A percentile compares a stretch with the other conserved stretches of the same genome.
Conservation (phyloP, 2,113 vertebrate genomes). For the Rallus limicola region DNA sequence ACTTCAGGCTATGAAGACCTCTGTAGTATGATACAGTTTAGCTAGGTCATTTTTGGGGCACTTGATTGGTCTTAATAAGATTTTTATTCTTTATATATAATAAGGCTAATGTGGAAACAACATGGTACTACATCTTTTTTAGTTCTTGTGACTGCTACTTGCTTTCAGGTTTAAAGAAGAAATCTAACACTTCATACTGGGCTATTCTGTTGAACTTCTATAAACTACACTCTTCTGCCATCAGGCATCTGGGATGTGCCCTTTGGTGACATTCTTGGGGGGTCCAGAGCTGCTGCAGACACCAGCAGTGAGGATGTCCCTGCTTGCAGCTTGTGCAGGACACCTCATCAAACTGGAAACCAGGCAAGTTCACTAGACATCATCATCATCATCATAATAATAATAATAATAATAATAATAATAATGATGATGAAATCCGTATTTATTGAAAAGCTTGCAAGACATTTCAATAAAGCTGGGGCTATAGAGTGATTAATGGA, state of each 20-base stretch:
- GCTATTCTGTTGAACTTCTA: background rate
- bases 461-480: background rate
- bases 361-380: background rate
- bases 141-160: background rate
- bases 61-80: background rate
- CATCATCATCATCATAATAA: too few species aligned
- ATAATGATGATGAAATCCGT: too few species aligned
- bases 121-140: background rate
- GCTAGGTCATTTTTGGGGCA: background rate
- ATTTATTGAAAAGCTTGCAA: background rate
- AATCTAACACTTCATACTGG: background rate
- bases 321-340: accelerated
- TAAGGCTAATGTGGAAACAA: background rate
- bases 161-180: background rate
- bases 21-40: background rate
- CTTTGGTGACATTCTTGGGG: background rate
- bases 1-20: background rate
- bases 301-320: background rate
- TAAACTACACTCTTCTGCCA: background rate
- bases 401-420: too few species aligned
- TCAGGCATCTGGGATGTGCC: background rate
- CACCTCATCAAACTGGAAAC: background rate
- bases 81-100: background rate
- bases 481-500: background rate
- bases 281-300: background rate